Conservation (phyloP, 2,113 vertebrate species). For the Megatriorchis doriae region DNA sequence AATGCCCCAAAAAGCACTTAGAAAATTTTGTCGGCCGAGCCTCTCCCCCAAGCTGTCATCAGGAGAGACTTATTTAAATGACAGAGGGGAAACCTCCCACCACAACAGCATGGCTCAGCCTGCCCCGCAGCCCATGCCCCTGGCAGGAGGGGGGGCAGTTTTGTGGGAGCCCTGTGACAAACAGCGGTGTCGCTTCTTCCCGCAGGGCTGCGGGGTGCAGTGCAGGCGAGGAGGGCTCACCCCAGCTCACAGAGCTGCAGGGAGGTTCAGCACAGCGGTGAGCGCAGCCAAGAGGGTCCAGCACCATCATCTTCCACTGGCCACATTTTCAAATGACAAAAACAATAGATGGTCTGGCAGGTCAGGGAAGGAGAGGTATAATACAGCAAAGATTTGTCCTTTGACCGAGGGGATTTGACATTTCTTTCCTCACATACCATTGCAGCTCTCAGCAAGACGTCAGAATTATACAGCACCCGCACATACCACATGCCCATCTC, state of each 20-base stretch:
- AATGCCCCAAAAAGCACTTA: neutral
- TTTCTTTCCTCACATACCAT: neutral
- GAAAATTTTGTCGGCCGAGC: accelerated
- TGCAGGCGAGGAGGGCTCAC: neutral
- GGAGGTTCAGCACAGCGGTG: accelerated
- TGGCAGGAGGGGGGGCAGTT: accelerated
- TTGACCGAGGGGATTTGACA: too few species aligned
- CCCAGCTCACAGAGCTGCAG: accelerated
- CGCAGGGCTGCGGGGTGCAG: accelerated
- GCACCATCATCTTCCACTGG: neutral
- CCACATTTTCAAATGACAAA: neutral
- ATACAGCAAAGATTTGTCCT: neutral
- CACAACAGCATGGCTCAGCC: neutral
- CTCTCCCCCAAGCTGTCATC: neutral
- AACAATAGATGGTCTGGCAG: neutral
- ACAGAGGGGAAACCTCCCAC: too few species aligned
- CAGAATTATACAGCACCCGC: neutral
- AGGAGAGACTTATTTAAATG: neutral
- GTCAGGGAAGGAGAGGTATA: neutral
- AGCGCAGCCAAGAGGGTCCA: neutral
- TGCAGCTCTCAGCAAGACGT: neutral
- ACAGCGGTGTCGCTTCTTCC: too few species aligned
- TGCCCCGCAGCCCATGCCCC: neutral
- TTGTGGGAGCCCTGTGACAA: neutral
- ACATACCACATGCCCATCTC: accelerated